Base-by-base conservation (phyloP, 2,888 invertebrate species). In the Drosophila setosimentum region DNA sequence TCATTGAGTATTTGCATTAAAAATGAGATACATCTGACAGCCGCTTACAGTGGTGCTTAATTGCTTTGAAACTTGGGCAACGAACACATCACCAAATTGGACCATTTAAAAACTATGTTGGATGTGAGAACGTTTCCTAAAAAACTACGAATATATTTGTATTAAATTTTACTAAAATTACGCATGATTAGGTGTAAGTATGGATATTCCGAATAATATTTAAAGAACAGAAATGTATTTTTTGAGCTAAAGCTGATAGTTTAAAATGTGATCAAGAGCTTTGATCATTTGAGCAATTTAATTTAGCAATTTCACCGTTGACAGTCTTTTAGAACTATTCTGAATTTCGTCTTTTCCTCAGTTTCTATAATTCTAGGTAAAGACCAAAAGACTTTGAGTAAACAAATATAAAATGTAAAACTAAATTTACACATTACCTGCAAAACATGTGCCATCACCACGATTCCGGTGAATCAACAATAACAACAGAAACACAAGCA, bases 371-470 rank as follows among this genome's bases (percentile, higher is more conserved):
- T 50, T 50, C 33, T n/a, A 4, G 29, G 58, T 30, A 53, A 50
- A 59, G 51, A 69, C 60, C 68, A 68, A 67, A 75, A 71, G 71
- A 73, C 82, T 80, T 77, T 64, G 33, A 29, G 45, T 71, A 73
- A 70, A 74, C 78, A 82, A 80, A 89, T 89, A 80, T 83, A 80
- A 90, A 83, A 87, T 89, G 89, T 83, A 87, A 89, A 89, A 83
- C 82, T 80, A 81, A 89, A 84, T 89, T 90, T 89, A 81, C 75
- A 87, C 87, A 83, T 83, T 80, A 77, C 85, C 65, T 54, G 40
- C 57, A 74, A 66, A 78, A 80, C 80, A 78, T 76, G 86, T 65
- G 69, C 69, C 79, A 57, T 60, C 65, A 65, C 71, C 71, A 66
- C 62, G 60, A 68, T 53, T 68, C 48, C 45, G 67, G 51, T 60